Percentiles rank a stretch among this genome's conserved stretches.
Evolutionary conservation across 2,797 vertebrate species (phyloP).

Genomic region (Ceyx erithaca): DNA sequence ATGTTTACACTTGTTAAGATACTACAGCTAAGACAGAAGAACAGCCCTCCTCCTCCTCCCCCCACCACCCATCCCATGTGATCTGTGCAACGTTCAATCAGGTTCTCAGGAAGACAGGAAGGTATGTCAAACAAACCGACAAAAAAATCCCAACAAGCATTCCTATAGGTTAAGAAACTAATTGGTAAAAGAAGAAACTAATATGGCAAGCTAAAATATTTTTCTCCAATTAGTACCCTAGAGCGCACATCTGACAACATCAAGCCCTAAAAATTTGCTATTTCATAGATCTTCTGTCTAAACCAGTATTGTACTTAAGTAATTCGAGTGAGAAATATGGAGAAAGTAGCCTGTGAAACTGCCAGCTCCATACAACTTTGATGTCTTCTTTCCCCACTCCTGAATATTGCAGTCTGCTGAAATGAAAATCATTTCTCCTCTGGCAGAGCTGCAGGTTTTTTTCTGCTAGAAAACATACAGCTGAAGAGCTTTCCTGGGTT

Average conservation of each 20-base stretch:
- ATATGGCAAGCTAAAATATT: neutral
- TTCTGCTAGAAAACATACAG: neutral
- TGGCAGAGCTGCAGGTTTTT: neutral
- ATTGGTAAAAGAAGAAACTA: neutral
- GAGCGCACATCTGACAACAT: neutral
- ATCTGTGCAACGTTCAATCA: neutral
- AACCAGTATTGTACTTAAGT: neutral
- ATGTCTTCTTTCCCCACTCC: slow-evolving; percentile 11
- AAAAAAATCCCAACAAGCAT: neutral
- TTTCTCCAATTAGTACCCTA: neutral
- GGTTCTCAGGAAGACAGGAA: neutral
- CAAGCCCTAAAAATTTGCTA: neutral
- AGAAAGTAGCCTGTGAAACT: neutral
- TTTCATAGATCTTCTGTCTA: neutral
- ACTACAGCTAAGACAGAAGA: neutral
- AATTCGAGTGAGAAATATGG: neutral
- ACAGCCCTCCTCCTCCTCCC: too few relatives aligned
- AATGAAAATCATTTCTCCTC: slow-evolving; percentile 21
- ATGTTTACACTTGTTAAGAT: neutral
- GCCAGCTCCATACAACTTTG: slow-evolving; percentile 26
- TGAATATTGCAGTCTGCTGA: slow-evolving; percentile 15
- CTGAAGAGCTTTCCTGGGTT: neutral
- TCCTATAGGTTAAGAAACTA: neutral
- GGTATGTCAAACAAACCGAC: neutral
- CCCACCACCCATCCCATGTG: neutral